These are phyloP conservation scores for Catostylus mosaicus DNA, from an alignment of 30 jellyfish, hydroid and myxozoan genomes.

Conservation along the genomic window DNA sequence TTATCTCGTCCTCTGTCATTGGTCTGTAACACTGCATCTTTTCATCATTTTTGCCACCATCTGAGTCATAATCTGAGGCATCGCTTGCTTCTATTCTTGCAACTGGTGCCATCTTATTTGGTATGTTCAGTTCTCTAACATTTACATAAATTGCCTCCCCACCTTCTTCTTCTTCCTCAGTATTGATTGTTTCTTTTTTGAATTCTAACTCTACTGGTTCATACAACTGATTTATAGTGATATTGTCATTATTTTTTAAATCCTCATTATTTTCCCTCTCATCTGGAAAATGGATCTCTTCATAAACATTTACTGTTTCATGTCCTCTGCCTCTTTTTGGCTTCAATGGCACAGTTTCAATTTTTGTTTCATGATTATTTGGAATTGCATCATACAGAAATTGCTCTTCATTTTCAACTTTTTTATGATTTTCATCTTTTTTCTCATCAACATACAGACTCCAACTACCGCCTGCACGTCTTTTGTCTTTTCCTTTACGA, in stretches of 20 bases:
- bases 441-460: constrained; percentile 45
- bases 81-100: constrained; percentile 59
- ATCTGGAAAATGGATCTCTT: constrained; percentile 70
- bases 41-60: constrained; percentile 35
- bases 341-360: neutral
- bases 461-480: constrained; percentile 77
- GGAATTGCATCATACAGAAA: constrained; percentile 21
- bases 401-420: neutral
- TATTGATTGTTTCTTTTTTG: constrained; percentile 13
- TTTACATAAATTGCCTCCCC: constrained; percentile 84
- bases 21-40: constrained; percentile 73
- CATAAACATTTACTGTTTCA: constrained; percentile 53
- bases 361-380: neutral
- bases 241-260: constrained; percentile 27
- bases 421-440: constrained; percentile 3
- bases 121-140: constrained; percentile 41
- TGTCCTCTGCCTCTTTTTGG: neutral
- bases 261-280: constrained; percentile 9
- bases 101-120: constrained; percentile 48
- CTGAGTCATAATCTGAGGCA: constrained; percentile 81
- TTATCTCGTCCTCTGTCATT: constrained; percentile 86
- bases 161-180: constrained; percentile 45
- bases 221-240: constrained; percentile 30
- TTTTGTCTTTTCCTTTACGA: constrained; percentile 31
- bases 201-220: constrained; percentile 9